Base-by-base conservation (phyloP, 2,113 vertebrate genomes). In the Terrapene triunguis region DNA sequence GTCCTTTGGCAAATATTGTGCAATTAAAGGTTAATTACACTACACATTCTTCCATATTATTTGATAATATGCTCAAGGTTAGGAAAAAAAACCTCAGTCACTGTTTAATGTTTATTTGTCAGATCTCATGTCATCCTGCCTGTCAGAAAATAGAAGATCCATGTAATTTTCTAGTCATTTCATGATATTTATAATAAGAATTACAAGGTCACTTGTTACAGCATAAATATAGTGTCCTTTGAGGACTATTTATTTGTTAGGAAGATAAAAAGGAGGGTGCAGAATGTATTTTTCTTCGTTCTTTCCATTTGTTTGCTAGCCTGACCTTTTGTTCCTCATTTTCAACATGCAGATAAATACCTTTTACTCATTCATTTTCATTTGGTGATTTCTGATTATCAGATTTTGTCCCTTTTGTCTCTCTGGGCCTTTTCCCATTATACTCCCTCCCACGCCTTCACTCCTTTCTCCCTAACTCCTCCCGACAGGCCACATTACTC, bases 81-180 rank as follows among this genome's bases (percentile, higher is more conserved):
- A 19, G 44, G 47, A 92, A 85, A 74, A 21, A 62, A 84, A 90
- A 90, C 8, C 44, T 82, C 72, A 89, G 17, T 82, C 76, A 82
- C 27, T 85, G 85, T 82, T 42, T 89, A n/a, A 22, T 57, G 17
- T 82, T 92, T 62, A 87, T 55, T 92, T 80, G 93, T 87, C 22
- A 85, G 90, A 72, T 83, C 16, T 55, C 79, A 2, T 83, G 53
- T 16, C 24, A 65, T 82, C 93, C 91, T 5, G 57, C 90, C 84
- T 91, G 84, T 83, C 95, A 95, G 53, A 91, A 96, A 93, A 93
- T 82, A 79, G 82, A 94, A 19, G 8, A 87, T 84, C 44, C 74
- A 57, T 93, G 65, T 91, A 90, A 97, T 96, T 96, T 97, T 93
- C 89, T 89, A 94, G 90, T 95, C 96, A 87, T 62, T 92, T 12